Conservation (phyloP, 2,888 invertebrate genomes). For the Chaetogeoica ovagalla region DNA sequence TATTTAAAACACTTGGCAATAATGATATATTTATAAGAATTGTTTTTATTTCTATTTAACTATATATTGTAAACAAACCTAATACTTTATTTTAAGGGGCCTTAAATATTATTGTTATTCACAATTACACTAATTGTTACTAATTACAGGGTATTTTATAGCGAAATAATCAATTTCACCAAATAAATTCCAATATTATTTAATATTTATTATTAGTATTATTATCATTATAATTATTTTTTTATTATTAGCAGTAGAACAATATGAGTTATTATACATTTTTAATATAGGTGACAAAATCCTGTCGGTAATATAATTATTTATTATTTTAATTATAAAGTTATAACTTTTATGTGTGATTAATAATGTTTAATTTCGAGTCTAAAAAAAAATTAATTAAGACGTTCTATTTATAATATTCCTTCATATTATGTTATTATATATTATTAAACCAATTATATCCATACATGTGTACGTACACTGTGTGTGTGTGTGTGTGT, state of each 20-base stretch:
- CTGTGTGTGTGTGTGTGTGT: no score
- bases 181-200: conserved; percentile 18
- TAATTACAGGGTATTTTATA: conserved; percentile 36
- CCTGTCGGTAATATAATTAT: no score
- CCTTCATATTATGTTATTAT: no score
- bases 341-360: no score
- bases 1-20: conserved; percentile 14
- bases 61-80: not conserved
- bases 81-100: conserved; percentile 11
- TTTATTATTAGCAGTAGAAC: no score
- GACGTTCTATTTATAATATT: no score
- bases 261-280: no score
- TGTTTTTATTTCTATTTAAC: not conserved
- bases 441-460: not conserved
- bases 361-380: no score
- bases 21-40: not conserved
- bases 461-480: not conserved
- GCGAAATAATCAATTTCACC: conserved; percentile 1
- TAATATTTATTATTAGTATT: no score
- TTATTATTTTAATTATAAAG: not conserved
- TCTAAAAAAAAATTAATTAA: no score
- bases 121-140: conserved; percentile 19
- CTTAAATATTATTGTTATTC: not conserved
- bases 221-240: no score
- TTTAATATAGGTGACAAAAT: no score